Evolutionary conservation across 2,797 vertebrate species (phyloP).

Genomic region (Buphagus erythrorhynchus): DNA sequence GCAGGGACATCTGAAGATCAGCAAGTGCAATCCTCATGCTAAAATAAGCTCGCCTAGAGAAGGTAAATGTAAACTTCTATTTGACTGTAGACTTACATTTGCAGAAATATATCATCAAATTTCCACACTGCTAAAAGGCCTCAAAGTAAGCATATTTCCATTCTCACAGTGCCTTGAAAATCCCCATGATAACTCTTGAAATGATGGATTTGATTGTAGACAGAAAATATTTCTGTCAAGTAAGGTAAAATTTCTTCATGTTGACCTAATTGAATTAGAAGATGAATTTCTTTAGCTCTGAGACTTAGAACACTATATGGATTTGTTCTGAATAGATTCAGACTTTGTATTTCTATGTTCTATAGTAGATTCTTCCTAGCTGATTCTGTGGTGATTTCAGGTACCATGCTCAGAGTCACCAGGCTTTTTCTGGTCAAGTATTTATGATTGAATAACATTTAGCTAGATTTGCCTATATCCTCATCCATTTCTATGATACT

Average conservation of each 20-base stretch:
- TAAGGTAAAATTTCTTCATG: not conserved
- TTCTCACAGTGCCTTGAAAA: not conserved
- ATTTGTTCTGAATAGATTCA: not conserved
- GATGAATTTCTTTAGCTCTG: not conserved
- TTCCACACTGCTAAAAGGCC: not conserved
- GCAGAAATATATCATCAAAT: not conserved
- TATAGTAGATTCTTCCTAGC: not conserved
- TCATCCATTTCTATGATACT: not conserved
- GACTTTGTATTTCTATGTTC: accelerated
- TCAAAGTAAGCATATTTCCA: not conserved
- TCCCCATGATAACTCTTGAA: not conserved
- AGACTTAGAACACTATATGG: not conserved
- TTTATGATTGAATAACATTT: not conserved
- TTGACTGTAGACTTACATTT: not conserved
- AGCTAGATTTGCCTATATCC: not conserved
- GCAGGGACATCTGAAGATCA: not conserved
- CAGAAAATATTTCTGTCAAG: not conserved
- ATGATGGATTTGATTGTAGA: not conserved
- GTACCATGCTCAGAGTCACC: not conserved
- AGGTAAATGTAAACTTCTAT: not conserved
- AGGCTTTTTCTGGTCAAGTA: not conserved
- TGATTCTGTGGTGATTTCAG: not conserved
- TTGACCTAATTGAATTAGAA: not conserved
- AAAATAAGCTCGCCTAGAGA: not conserved
- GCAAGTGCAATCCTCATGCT: not conserved